phyloP scores from a whole-genome alignment of 2,797 vertebrate species.

The Microtus californicus region DNA sequence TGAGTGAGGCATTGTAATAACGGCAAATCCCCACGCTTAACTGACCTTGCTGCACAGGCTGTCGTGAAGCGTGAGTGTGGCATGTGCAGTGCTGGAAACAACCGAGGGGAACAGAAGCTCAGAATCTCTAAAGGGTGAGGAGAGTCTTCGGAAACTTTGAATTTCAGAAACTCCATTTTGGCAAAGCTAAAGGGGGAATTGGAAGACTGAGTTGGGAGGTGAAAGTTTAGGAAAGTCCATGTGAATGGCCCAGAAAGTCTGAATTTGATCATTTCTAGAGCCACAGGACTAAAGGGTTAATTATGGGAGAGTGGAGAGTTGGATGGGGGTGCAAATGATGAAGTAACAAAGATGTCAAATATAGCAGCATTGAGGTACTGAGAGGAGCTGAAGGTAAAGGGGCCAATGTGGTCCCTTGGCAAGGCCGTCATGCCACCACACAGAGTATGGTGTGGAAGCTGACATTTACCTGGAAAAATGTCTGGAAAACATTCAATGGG shows the following conservation, averaged over 20 bases:
- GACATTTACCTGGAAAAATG: background rate
- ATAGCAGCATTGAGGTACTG: background rate
- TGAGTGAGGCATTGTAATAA: background rate
- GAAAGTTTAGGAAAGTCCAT: background rate
- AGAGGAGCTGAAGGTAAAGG: background rate
- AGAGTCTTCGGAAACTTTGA: background rate
- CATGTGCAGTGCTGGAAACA: background rate
- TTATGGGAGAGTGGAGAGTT: background rate
- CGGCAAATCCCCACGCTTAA: background rate
- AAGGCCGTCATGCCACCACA: background rate
- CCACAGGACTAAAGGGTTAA: background rate
- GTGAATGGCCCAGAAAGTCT: background rate
- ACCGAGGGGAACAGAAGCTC: background rate
- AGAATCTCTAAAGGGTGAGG: background rate
- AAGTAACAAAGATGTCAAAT: background rate
- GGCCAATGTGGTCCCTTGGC: background rate
- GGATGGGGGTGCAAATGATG: background rate
- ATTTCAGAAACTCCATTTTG: conserved; percentile 20
- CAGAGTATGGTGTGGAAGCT: background rate
- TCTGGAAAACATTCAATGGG: background rate
- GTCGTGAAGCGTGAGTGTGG: background rate
- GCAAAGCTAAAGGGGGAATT: background rate
- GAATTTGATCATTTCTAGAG: background rate
- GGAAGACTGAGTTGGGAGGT: background rate
- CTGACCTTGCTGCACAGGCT: background rate